Evolutionary conservation across 1,140 invertebrate genomes (phyloP).

Genomic region (Drosophila erecta): DNA sequence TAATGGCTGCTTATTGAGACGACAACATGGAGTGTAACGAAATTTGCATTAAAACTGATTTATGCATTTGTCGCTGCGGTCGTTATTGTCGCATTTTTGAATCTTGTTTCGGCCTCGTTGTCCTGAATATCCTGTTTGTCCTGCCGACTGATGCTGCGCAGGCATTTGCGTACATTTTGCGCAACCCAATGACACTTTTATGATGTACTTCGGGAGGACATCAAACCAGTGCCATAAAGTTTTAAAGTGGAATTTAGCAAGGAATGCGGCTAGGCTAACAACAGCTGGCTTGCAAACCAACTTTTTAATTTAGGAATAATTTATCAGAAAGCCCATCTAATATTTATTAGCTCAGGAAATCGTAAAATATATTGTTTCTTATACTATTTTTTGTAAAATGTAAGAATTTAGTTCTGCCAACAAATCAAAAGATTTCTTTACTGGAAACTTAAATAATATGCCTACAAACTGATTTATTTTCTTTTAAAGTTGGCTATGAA

Average conservation of each 20-base stretch:
- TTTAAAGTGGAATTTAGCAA: background rate
- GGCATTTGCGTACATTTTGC: constrained; percentile 56
- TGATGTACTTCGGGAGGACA: constrained; percentile 39
- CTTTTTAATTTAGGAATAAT: constrained; percentile 8
- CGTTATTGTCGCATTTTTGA: constrained; percentile 32
- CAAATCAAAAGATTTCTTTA: background rate
- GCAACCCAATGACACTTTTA: constrained; percentile 55
- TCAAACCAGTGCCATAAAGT: constrained; percentile 43
- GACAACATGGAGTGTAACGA: constrained; percentile 35
- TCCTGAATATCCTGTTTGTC: background rate
- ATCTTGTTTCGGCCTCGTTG: constrained; percentile 7
- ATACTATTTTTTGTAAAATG: too few species aligned
- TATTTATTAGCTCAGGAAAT: constrained; percentile 5
- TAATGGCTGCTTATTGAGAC: constrained; percentile 72
- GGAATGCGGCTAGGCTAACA: constrained; percentile 8
- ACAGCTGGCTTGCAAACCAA: constrained; percentile 16
- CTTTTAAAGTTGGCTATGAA: background rate
- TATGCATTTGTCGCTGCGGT: constrained; percentile 55
- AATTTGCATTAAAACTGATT: constrained; percentile 69
- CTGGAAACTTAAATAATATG: background rate
- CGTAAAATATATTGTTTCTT: background rate
- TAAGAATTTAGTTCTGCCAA: background rate
- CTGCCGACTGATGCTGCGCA: constrained; percentile 31
- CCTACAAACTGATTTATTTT: too few species aligned
- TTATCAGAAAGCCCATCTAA: constrained; percentile 2